phyloP scores from a whole-genome alignment of 2,888 invertebrate species.

The Ophion slaviceki region DNA sequence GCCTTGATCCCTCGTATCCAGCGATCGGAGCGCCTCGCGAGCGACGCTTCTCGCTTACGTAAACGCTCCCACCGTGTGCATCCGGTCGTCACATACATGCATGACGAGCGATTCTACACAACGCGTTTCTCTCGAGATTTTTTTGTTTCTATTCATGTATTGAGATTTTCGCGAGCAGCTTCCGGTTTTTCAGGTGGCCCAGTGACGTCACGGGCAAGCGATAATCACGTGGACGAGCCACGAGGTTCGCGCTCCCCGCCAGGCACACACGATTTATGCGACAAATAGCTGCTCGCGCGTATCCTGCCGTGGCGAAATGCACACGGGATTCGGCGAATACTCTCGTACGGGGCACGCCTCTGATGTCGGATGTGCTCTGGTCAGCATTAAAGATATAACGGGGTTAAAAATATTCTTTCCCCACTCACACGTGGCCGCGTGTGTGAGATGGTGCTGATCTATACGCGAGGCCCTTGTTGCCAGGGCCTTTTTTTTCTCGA shows the following conservation, averaged over 20 bases:
- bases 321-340: no score
- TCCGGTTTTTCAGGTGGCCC: slow-evolving; percentile 40
- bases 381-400: not conserved
- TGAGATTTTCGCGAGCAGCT: not conserved
- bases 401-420: not conserved
- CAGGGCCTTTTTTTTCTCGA: slow-evolving; percentile 65
- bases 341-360: not conserved
- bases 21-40: slow-evolving; percentile 71
- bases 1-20: slow-evolving; percentile 80
- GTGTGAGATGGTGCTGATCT: not conserved
- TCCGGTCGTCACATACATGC: slow-evolving; percentile 50
- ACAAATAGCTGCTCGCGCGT: not conserved
- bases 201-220: slow-evolving; percentile 48
- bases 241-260: slow-evolving; percentile 50
- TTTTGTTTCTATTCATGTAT: not conserved
- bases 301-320: not conserved
- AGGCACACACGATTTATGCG: not conserved
- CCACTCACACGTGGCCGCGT: slow-evolving; percentile 8
- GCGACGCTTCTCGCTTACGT: slow-evolving; percentile 78
- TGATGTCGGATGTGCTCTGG: not conserved
- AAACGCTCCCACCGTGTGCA: slow-evolving; percentile 70
- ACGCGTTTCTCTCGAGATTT: slow-evolving; percentile 22
- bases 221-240: slow-evolving; percentile 58
- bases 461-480: slow-evolving; percentile 57
- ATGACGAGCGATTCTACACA: slow-evolving; percentile 16